Percentiles rank a stretch among this genome's conserved stretches.
phyloP scores from a whole-genome alignment of 2,888 invertebrate species.

The Lacanobia wlatinum region DNA sequence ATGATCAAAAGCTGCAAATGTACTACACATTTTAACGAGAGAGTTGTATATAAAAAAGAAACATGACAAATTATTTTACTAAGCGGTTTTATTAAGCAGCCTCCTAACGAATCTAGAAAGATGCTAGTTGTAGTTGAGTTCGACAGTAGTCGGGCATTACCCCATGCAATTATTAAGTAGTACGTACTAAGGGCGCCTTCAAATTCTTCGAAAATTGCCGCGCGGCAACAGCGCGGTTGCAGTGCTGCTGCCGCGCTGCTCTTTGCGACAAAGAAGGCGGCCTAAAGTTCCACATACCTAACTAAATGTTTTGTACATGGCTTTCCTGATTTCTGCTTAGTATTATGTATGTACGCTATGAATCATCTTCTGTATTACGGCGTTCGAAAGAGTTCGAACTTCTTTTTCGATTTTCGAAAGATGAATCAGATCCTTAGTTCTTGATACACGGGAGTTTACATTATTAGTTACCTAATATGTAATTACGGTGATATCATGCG shows the following conservation, averaged over 20 bases:
- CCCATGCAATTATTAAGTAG: too few relatives aligned
- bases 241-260: too few relatives aligned
- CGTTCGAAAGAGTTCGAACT: neutral
- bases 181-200: too few relatives aligned
- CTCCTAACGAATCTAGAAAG: neutral
- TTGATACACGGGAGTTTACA: conserved; percentile 14
- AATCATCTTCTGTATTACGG: neutral
- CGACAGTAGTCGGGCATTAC: neutral
- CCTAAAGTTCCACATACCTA: too few relatives aligned
- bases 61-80: too few relatives aligned
- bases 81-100: neutral
- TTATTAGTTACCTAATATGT: conserved; percentile 10
- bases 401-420: neutral
- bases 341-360: neutral
- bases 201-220: too few relatives aligned
- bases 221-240: too few relatives aligned
- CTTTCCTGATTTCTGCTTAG: neutral
- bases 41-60: neutral
- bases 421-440: conserved; percentile 13
- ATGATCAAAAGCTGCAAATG: too few relatives aligned
- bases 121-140: neutral
- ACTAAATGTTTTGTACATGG: neutral
- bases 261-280: too few relatives aligned
- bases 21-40: too few relatives aligned
- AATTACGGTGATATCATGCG: conserved; percentile 39